A percentile compares a stretch with the other conserved stretches of the same genome.
Evolutionary conservation across 2,888 invertebrate genomes (phyloP).

Genomic region (Psylliodes chrysocephalus): DNA sequence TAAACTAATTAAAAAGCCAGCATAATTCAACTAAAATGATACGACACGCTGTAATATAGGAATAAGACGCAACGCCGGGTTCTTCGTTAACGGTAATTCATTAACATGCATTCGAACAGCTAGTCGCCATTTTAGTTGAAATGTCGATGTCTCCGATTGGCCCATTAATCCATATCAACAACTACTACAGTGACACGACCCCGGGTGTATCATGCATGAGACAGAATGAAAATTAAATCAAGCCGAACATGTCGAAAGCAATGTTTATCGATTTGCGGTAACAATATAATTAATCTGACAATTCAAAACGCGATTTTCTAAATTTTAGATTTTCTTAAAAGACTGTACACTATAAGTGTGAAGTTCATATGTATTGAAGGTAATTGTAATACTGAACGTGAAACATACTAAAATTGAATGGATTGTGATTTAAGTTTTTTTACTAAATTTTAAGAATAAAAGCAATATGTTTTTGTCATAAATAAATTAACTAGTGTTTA

Average conservation of each 20-base stretch:
- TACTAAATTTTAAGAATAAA: no score
- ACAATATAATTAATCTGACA: not conserved
- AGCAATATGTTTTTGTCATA: no score
- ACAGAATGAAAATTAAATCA: constrained; percentile 7
- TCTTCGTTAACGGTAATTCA: not conserved
- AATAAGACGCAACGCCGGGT: no score
- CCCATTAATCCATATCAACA: constrained; percentile 12
- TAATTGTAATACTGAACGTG: no score
- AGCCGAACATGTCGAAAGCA: constrained; percentile 1
- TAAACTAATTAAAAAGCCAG: not conserved
- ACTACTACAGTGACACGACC: constrained; percentile 1
- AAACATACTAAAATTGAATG: no score
- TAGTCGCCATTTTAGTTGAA: not conserved
- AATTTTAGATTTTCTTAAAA: no score
- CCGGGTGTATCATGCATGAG: constrained; percentile 3
- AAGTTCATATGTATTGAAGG: no score
- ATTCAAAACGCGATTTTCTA: no score
- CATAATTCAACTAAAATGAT: not conserved
- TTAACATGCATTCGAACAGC: constrained; percentile 1
- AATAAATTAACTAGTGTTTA: no score
- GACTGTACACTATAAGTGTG: no score
- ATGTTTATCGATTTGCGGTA: not conserved
- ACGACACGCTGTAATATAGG: no score
- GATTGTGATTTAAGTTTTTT: no score
- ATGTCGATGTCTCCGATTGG: not conserved